Evolutionary conservation across 2,113 vertebrate species (phyloP).

Genomic region (Pelecanoides urinatrix): DNA sequence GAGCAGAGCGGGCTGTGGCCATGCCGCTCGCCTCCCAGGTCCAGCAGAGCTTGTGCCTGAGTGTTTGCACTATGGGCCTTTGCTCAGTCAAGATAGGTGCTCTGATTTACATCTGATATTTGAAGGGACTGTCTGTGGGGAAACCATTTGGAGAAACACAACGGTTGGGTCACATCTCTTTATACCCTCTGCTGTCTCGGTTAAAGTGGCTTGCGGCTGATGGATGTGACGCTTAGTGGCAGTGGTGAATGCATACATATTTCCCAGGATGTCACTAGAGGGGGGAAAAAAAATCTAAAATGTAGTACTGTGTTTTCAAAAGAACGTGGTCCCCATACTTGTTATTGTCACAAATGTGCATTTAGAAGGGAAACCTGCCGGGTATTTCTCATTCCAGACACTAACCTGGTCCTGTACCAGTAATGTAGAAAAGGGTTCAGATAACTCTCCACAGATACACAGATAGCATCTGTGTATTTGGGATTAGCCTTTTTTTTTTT

Average conservation of each 20-base stretch:
- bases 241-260: neutral
- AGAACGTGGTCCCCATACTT: neutral
- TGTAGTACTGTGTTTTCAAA: neutral
- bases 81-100: neutral
- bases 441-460: neutral
- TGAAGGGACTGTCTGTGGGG: neutral
- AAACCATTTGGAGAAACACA: neutral
- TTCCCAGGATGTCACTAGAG: neutral
- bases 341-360: neutral
- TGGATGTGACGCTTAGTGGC: neutral
- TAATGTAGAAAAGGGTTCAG: neutral
- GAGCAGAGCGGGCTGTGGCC: neutral
- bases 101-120: neutral
- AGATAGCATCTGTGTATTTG: neutral
- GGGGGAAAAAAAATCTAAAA: neutral
- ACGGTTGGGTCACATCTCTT: neutral
- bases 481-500: neutral
- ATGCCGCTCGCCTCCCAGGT: fast-evolving
- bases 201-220: neutral
- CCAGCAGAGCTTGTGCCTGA: neutral
- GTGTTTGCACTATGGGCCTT: fast-evolving
- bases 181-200: neutral
- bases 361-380: neutral
- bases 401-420: neutral
- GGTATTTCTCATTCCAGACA: neutral